phyloP scores from a whole-genome alignment of 2,888 invertebrate species.

The Anagyrus pseudococci region DNA sequence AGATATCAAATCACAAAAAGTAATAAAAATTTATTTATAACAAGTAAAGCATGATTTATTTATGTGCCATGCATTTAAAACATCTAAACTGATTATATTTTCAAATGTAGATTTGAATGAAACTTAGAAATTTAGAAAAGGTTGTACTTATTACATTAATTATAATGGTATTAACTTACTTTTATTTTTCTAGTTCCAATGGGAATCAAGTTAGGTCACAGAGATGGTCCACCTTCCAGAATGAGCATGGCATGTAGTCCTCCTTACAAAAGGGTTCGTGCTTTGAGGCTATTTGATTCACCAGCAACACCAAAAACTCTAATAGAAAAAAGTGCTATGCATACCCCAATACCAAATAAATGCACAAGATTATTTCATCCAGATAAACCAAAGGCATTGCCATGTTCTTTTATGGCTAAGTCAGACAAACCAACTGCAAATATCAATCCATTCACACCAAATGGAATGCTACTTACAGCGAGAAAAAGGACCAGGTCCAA shows the following conservation, averaged over 20 bases:
- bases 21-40: too few relatives aligned
- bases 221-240: slow-evolving; percentile 45
- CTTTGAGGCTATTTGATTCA: slow-evolving; percentile 79
- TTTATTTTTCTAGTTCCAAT: slow-evolving; percentile 23
- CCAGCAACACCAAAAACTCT: slow-evolving; percentile 87
- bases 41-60: slow-evolving; percentile 16
- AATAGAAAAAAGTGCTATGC: slow-evolving; percentile 73
- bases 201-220: slow-evolving; percentile 20
- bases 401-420: slow-evolving; percentile 57
- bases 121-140: background rate
- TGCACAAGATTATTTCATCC: slow-evolving; percentile 50
- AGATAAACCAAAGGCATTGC: slow-evolving; percentile 62
- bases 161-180: background rate
- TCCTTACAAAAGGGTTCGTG: slow-evolving; percentile 68
- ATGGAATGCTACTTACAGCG: slow-evolving; percentile 72
- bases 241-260: slow-evolving; percentile 63
- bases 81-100: background rate
- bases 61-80: slow-evolving; percentile 5
- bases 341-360: slow-evolving; percentile 65
- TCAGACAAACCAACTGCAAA: slow-evolving; percentile 71
- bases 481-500: slow-evolving; percentile 75
- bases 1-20: too few relatives aligned
- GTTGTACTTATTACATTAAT: background rate
- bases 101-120: background rate
- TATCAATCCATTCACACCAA: slow-evolving; percentile 87